phyloP scores from a whole-genome alignment of 1,140 invertebrate genomes.

The Drosophila erecta region DNA sequence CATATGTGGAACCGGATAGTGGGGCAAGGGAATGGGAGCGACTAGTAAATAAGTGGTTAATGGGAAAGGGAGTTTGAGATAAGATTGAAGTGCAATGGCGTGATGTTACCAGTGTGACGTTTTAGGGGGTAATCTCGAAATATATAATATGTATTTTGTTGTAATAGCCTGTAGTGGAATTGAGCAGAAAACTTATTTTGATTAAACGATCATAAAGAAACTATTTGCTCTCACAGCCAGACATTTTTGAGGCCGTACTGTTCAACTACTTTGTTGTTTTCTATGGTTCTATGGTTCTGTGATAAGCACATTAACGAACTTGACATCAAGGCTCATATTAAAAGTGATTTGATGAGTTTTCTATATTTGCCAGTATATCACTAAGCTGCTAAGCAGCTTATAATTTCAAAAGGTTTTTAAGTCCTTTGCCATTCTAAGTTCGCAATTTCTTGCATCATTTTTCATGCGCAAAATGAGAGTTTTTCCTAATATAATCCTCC shows the following conservation, averaged over 20 bases:
- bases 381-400: slow-evolving; percentile 15
- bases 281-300: neutral
- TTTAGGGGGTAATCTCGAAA: too few relatives aligned
- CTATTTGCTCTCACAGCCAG: too few relatives aligned
- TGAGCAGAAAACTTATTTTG: too few relatives aligned
- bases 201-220: too few relatives aligned
- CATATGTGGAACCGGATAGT: slow-evolving; percentile 16
- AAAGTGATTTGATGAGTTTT: slow-evolving; percentile 21
- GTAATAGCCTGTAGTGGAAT: too few relatives aligned
- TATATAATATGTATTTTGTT: too few relatives aligned
- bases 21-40: neutral
- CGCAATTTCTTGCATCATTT: slow-evolving; percentile 8
- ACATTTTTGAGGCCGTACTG: too few relatives aligned
- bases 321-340: slow-evolving; percentile 6
- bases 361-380: neutral
- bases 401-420: slow-evolving; percentile 5
- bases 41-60: neutral
- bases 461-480: slow-evolving; percentile 8
- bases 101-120: neutral
- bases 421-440: neutral
- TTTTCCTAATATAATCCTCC: neutral
- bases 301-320: slow-evolving; percentile 2
- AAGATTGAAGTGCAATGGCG: slow-evolving; percentile 33
- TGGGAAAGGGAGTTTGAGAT: neutral
- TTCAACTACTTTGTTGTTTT: slow-evolving; percentile 4